Base-by-base conservation (phyloP, 2,888 invertebrate species). In the Drosophila siamana region DNA sequence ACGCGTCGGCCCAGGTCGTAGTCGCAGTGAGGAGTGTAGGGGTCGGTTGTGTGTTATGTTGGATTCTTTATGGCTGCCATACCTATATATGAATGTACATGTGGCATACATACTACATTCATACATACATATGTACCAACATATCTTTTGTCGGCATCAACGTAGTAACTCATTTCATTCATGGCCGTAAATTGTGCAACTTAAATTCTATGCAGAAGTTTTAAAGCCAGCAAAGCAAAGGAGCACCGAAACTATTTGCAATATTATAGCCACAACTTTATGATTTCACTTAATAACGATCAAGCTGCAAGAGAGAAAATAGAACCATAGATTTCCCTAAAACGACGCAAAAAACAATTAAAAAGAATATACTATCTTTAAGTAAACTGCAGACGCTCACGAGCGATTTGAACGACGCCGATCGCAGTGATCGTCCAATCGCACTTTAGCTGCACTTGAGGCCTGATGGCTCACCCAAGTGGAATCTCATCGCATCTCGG, bases 141-240 rank as follows among this genome's bases (percentile, higher is more conserved):
- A 56, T 69, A 74, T 77, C 89, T 89, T 78, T 87, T 84, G 89
- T 80, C 87, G 73, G 81, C 84, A 76, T 78, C 78, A 64, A 55
- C 61, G 78, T 80, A 71, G 70, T 80, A 84, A 71, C 80, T 77
- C 71, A 88, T 80, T 86, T 86, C 86, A 88, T 88, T 88, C 73
- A 84, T 84, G 66, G 61, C 67, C 86, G 75, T 78, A 85, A 85
- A 87, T 84, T 84, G 75, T 73, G 71, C 79, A 75, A 79, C 63
- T 43, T 33, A 48, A 64, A 70, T 63, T 59, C 57, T 54, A 68
- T 73, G 72, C 65, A 52, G n/a, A 62, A 47, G 26, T 33, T 56
- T 61, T 59, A 41, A 44, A 24, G 22, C 56, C 19, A 6, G 13
- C 66, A 50, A 26, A 24, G n/a, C 24, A 5, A 24, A 24, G 4